phyloP scores from a whole-genome alignment of 2,888 invertebrate genomes.

The Platycheirus rosarum region DNA sequence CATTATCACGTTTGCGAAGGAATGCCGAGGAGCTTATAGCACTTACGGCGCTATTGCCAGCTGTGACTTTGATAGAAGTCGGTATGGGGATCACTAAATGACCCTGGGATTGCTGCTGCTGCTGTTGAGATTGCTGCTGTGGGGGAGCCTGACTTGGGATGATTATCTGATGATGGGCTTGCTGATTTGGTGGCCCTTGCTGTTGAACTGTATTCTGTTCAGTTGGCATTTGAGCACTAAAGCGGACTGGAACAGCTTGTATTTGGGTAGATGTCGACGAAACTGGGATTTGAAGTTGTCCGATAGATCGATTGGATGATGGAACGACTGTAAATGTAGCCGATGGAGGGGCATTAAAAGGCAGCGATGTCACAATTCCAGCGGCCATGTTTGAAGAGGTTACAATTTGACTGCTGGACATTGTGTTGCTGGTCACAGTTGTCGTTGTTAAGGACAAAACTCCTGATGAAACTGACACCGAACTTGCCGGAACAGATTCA shows the following conservation, averaged over 20 bases:
- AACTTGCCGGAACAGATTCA: slow-evolving; percentile 81
- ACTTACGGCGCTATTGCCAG: slow-evolving; percentile 76
- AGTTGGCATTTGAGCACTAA: slow-evolving; percentile 77
- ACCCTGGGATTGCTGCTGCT: slow-evolving; percentile 62
- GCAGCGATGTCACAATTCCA: slow-evolving; percentile 79
- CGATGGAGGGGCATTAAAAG: slow-evolving; percentile 79
- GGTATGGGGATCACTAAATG: slow-evolving; percentile 75
- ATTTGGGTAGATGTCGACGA: slow-evolving; percentile 77
- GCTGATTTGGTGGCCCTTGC: slow-evolving; percentile 60
- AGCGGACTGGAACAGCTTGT: slow-evolving; percentile 78
- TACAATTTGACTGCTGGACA: slow-evolving; percentile 76
- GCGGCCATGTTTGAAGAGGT: slow-evolving; percentile 73
- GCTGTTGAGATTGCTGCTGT: slow-evolving; percentile 36
- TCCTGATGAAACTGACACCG: slow-evolving; percentile 80
- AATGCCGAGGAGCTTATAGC: slow-evolving; percentile 84
- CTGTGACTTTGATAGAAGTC: slow-evolving; percentile 80
- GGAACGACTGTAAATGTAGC: slow-evolving; percentile 82
- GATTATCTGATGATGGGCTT: slow-evolving; percentile 62
- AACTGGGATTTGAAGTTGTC: slow-evolving; percentile 79
- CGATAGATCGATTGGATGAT: slow-evolving; percentile 78
- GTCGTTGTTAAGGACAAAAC: slow-evolving; percentile 81
- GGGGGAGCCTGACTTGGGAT: slow-evolving; percentile 64
- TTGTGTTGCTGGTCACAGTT: slow-evolving; percentile 80
- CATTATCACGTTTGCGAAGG: slow-evolving; percentile 92
- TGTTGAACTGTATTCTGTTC: slow-evolving; percentile 57